Conservation (phyloP, 2,113 vertebrate species). For the Phylloscopus whistleri region DNA sequence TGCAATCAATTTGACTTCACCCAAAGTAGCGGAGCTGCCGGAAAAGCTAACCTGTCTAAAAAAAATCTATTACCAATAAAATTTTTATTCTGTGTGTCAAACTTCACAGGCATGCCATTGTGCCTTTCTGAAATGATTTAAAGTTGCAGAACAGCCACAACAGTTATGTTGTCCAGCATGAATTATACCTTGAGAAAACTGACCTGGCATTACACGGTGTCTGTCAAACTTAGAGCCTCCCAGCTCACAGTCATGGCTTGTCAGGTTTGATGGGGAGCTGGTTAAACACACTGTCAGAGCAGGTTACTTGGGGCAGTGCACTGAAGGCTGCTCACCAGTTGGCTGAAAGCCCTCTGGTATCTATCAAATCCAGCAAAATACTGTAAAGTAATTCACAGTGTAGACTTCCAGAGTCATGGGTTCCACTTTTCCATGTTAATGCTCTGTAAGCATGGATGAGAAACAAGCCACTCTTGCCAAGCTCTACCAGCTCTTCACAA, state of each 20-base stretch:
- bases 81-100: neutral
- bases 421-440: neutral
- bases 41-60: neutral
- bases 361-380: neutral
- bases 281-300: neutral
- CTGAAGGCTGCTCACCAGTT: neutral
- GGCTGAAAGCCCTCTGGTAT: neutral
- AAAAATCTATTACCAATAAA: neutral
- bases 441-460: neutral
- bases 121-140: neutral
- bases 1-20: neutral
- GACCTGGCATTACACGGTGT: neutral
- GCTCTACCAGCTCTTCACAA: neutral
- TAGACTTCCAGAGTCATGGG: neutral
- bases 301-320: neutral
- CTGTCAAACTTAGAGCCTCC: neutral
- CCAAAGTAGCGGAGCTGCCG: neutral
- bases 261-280: constrained; percentile 14
- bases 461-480: neutral
- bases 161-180: neutral
- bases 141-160: neutral
- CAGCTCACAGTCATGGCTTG: neutral
- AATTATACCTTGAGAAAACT: constrained; percentile 25
- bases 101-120: neutral
- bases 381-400: neutral